Conservation (phyloP, 1,140 invertebrate species). For the Macrobrachium rosenbergii region DNA sequence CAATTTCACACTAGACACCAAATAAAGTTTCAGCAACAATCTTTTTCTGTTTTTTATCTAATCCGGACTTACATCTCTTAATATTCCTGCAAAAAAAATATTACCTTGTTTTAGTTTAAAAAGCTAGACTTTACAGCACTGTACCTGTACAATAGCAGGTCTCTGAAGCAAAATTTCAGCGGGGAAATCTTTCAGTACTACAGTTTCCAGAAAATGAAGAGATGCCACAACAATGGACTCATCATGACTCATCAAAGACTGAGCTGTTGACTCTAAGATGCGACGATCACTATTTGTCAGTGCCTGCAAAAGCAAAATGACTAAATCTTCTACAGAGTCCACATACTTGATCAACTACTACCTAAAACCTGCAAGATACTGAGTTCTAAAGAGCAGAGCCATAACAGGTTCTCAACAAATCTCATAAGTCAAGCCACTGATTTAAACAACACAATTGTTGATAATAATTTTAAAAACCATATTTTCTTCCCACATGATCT, state of each 20-base stretch:
- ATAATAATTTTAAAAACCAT: too few relatives aligned
- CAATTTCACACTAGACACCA: too few relatives aligned
- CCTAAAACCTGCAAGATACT: neutral
- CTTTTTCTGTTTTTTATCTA: too few relatives aligned
- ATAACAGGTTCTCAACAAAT: too few relatives aligned
- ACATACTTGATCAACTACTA: neutral
- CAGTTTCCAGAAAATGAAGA: constrained; percentile 52
- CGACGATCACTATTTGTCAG: constrained; percentile 42
- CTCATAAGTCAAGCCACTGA: too few relatives aligned
- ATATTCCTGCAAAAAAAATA: too few relatives aligned
- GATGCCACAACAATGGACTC: constrained; percentile 33
- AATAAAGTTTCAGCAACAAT: too few relatives aligned
- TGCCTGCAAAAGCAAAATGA: constrained; percentile 21
- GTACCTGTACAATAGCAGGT: constrained; percentile 55
- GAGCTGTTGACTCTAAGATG: constrained; percentile 42
- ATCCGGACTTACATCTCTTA: too few relatives aligned
- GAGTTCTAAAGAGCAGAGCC: neutral
- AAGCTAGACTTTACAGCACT: too few relatives aligned
- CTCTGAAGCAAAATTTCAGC: constrained; percentile 54
- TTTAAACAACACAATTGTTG: too few relatives aligned
- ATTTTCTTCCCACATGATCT: too few relatives aligned
- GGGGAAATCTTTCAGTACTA: constrained; percentile 56
- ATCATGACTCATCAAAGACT: constrained; percentile 37
- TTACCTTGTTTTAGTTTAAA: too few relatives aligned
- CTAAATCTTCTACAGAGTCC: neutral